phyloP scores from a whole-genome alignment of 2,797 vertebrate genomes.

The Brachyrhaphis roseni region DNA sequence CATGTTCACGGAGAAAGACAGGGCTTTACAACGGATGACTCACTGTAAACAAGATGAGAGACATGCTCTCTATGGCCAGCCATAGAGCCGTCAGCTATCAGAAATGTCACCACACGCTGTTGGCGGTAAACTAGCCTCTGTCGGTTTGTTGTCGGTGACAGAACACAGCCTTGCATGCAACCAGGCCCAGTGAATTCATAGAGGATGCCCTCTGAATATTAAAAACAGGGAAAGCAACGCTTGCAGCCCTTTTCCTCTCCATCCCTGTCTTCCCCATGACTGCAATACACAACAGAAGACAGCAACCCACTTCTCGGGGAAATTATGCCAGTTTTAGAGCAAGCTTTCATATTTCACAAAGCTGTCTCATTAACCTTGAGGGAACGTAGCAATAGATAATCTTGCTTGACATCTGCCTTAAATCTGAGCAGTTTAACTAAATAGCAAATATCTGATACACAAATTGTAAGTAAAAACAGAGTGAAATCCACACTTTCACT shows the following conservation, averaged over 20 bases:
- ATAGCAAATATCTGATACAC: slow-evolving; percentile 18
- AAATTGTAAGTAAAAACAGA: slow-evolving; percentile 21
- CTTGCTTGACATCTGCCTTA: slow-evolving; percentile 14
- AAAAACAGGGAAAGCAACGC: slow-evolving; percentile 49
- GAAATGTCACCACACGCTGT: slow-evolving; percentile 64
- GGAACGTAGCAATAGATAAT: slow-evolving; percentile 7
- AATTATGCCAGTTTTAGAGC: slow-evolving; percentile 25
- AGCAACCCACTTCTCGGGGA: slow-evolving; percentile 28
- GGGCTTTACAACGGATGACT: slow-evolving; percentile 74
- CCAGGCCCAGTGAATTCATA: slow-evolving; percentile 48
- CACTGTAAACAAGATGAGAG: slow-evolving; percentile 74
- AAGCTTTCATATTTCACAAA: slow-evolving; percentile 16
- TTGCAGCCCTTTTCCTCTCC: slow-evolving; percentile 47
- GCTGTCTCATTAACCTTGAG: slow-evolving; percentile 5
- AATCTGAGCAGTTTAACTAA: slow-evolving; percentile 27
- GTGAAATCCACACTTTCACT: slow-evolving; percentile 36
- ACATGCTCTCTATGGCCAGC: slow-evolving; percentile 61
- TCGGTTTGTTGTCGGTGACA: slow-evolving; percentile 55
- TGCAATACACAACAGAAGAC: slow-evolving; percentile 21
- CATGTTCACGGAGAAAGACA: slow-evolving; percentile 68
- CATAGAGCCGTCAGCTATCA: slow-evolving; percentile 60
- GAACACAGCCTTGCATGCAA: slow-evolving; percentile 45
- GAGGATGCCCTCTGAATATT: slow-evolving; percentile 70
- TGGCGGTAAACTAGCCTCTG: slow-evolving; percentile 63
- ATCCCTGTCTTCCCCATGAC: slow-evolving; percentile 34